A percentile compares a stretch with the other conserved stretches of the same genome.
phyloP scores from a whole-genome alignment of 2,888 invertebrate species.

The Hyles lineata region DNA sequence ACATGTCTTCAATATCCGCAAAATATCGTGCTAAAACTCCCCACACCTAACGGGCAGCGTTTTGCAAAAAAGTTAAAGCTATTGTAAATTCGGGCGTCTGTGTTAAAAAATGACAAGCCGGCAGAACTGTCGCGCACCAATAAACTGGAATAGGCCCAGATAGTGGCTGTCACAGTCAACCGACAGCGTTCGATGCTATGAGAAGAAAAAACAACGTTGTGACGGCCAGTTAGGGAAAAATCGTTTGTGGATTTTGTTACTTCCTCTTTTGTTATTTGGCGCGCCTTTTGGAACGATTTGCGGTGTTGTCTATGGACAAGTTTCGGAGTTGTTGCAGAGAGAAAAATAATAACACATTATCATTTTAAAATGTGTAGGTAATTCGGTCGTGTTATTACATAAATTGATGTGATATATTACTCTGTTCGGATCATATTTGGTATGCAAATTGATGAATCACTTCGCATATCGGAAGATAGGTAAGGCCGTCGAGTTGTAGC shows the following conservation, averaged over 20 bases:
- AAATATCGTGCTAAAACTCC: background rate
- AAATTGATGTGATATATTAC: no score
- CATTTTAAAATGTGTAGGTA: no score
- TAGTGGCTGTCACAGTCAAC: slow-evolving; percentile 53
- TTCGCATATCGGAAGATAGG: no score
- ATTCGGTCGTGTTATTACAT: no score
- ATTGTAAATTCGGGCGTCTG: slow-evolving; percentile 21
- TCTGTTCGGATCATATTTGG: no score
- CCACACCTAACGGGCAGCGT: background rate
- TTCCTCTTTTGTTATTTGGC: slow-evolving; percentile 22
- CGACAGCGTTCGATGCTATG: slow-evolving; percentile 42
- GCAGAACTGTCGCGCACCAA: slow-evolving; percentile 47
- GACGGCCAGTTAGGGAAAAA: slow-evolving; percentile 26
- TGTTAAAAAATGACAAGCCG: slow-evolving; percentile 43
- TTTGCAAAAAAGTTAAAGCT: slow-evolving; percentile 7
- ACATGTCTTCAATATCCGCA: no score
- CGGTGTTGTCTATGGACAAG: background rate
- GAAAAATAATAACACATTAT: background rate
- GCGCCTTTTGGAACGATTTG: background rate
- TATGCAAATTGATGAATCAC: no score
- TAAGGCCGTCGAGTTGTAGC: no score
- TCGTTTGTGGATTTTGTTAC: slow-evolving; percentile 22
- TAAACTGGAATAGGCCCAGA: slow-evolving; percentile 50
- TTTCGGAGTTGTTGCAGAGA: background rate
- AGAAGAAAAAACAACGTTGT: slow-evolving; percentile 41